phyloP scores from a whole-genome alignment of 2,113 vertebrate genomes.

The Eleginops maclovinus region DNA sequence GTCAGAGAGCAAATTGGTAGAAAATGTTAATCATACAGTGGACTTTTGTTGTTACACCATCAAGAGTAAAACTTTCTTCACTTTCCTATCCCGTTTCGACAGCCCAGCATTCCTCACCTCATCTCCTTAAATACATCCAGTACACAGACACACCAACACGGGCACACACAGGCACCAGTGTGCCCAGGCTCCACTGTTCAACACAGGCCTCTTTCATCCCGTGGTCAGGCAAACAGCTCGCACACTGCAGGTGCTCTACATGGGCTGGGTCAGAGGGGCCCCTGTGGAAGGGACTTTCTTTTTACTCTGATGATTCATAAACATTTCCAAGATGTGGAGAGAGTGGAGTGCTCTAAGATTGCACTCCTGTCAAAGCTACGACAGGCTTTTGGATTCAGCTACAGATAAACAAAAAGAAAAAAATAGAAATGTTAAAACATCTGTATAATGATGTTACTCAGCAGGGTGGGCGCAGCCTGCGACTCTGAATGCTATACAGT shows the following conservation, averaged over 20 bases:
- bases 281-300: conserved; percentile 42
- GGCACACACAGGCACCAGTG: conserved; percentile 70
- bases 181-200: conserved; percentile 62
- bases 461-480: conserved; percentile 17
- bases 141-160: conserved; percentile 47
- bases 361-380: conserved; percentile 28
- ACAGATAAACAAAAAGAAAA: conserved; percentile 23
- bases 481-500: conserved; percentile 39
- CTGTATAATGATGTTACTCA: conserved; percentile 55
- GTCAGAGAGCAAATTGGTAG: not conserved
- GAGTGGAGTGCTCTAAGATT: conserved; percentile 7
- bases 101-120: conserved; percentile 23
- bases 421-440: conserved; percentile 46
- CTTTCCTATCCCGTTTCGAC: conserved; percentile 18
- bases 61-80: conserved; percentile 23
- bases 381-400: conserved; percentile 9
- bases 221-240: conserved; percentile 71
- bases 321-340: conserved; percentile 34
- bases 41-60: not conserved
- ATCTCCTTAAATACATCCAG: conserved; percentile 53
- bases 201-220: conserved; percentile 77
- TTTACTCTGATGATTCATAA: conserved; percentile 47
- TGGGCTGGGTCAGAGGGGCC: conserved; percentile 56
- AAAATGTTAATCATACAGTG: not conserved
- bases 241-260: conserved; percentile 71